These are phyloP conservation scores for Noctua comes DNA, from an alignment of 2,888 invertebrate genomes.

Conservation along the genomic window DNA sequence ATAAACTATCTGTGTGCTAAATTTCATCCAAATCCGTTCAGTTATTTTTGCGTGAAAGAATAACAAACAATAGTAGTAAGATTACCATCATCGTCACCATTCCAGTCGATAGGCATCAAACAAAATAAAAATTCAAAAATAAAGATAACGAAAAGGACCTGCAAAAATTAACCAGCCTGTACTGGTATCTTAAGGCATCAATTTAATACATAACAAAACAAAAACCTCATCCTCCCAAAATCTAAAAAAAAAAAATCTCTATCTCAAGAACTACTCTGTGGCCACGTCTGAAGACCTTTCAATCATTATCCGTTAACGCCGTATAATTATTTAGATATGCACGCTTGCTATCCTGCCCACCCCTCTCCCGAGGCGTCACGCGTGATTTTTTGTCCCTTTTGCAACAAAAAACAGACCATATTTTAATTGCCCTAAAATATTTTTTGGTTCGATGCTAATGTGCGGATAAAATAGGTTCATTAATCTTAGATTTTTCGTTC, in stretches of 20 bases:
- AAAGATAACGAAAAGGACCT: too few relatives aligned
- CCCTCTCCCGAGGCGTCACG: constrained; percentile 80
- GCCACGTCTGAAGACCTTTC: constrained; percentile 83
- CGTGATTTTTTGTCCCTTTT: constrained; percentile 71
- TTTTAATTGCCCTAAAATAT: constrained; percentile 86
- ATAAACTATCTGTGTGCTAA: not conserved
- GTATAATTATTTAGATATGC: constrained; percentile 89
- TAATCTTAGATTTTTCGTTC: constrained; percentile 55
- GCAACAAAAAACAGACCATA: constrained; percentile 72
- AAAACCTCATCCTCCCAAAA: not conserved
- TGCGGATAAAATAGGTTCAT: constrained; percentile 66
- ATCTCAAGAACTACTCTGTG: constrained; percentile 71
- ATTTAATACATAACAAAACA: not conserved
- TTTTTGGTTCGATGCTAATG: constrained; percentile 65
- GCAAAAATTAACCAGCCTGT: not conserved
- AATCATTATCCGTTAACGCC: constrained; percentile 86
- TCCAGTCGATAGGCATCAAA: not conserved
- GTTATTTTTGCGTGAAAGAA: not conserved
- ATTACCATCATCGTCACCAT: not conserved
- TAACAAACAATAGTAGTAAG: not conserved
- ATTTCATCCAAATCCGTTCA: not conserved
- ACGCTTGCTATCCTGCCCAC: constrained; percentile 79
- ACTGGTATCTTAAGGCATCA: not conserved
- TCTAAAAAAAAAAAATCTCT: constrained; percentile 37
- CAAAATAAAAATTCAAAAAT: too few relatives aligned